A percentile compares a stretch with the other conserved stretches of the same genome.
phyloP scores from a whole-genome alignment of 2,113 vertebrate species.

The Pristiophorus japonicus region DNA sequence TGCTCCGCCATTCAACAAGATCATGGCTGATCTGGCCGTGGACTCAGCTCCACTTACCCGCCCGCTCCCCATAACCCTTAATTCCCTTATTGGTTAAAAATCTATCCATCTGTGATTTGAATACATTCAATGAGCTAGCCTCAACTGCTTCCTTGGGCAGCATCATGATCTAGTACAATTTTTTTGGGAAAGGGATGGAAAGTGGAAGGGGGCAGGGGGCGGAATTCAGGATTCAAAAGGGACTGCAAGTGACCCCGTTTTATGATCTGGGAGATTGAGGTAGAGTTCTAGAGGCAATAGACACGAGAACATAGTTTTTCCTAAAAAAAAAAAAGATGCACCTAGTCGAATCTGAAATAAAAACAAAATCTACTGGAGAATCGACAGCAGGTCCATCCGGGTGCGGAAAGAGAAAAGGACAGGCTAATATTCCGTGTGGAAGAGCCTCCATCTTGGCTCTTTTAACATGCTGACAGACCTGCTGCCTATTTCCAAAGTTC shows the following conservation, averaged over 20 bases:
- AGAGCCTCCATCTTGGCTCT: background rate
- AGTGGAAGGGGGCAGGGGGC: background rate
- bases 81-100: too few species aligned
- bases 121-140: too few species aligned
- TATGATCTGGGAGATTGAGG: background rate
- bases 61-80: too few species aligned
- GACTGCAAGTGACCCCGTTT: background rate
- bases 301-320: too few species aligned
- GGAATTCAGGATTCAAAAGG: background rate
- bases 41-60: too few species aligned
- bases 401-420: background rate
- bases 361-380: background rate
- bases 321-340: background rate
- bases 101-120: too few species aligned
- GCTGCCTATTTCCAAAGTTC: background rate
- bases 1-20: too few species aligned
- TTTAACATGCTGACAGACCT: background rate
- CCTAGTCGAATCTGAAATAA: background rate
- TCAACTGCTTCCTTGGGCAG: too few species aligned
- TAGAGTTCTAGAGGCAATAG: background rate
- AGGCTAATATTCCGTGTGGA: background rate
- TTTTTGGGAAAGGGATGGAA: too few species aligned
- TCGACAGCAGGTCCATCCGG: background rate
- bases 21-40: too few species aligned
- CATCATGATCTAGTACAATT: too few species aligned